Base-by-base conservation (phyloP, 1,140 invertebrate species). In the Drosophila sucinea region DNA sequence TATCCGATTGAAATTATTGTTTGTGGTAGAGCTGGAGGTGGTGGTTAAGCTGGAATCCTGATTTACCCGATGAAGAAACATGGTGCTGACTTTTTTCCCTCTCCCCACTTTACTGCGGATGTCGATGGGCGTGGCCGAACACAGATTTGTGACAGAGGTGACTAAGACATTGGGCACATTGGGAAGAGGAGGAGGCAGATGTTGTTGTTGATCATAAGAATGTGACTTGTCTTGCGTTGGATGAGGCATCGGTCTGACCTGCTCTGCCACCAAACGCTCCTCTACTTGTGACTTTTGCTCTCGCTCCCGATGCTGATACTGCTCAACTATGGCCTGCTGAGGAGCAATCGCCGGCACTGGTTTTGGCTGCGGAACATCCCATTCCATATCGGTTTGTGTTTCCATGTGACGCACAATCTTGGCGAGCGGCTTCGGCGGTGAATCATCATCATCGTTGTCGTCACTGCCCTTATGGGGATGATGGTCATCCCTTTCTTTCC, bases 51-150 rank as follows among this genome's bases (percentile, higher is more conserved):
- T 74, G 10, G 64, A 73, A 33, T 89, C 85, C 32, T 81, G 85
- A 54, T 90, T 73, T 10, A 89, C 85, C 1, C 84, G 84, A 68
- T 90, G 73, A 25, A 86, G 58, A 29, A 90, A 68, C 4, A 90
- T 74, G 1, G 79, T 90, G 67, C 79, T 82, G 3, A 87, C 76
- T 41, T 90, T 90, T 56, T 90, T 82, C 7, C 86, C 78, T 3
- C 72, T 71, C 23, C 44, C 23, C 7, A 25, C 47, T 55, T 79
- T 84, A 32, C 60, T 80, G 44, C 44, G 44, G 17, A 70, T 67
- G 0, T 65, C 25, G n/a, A 55, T 32, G 5, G 72, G 62, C 17
- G 66, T 44, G 4, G 44, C 61, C 0, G 71, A 38, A 7, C 60
- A 67, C 40, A 73, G 54, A 27, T 67, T 63, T 54, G 44, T 72